These are phyloP conservation scores for Amphilophus citrinellus DNA, from an alignment of 2,113 vertebrate genomes.

Conservation along the genomic window DNA sequence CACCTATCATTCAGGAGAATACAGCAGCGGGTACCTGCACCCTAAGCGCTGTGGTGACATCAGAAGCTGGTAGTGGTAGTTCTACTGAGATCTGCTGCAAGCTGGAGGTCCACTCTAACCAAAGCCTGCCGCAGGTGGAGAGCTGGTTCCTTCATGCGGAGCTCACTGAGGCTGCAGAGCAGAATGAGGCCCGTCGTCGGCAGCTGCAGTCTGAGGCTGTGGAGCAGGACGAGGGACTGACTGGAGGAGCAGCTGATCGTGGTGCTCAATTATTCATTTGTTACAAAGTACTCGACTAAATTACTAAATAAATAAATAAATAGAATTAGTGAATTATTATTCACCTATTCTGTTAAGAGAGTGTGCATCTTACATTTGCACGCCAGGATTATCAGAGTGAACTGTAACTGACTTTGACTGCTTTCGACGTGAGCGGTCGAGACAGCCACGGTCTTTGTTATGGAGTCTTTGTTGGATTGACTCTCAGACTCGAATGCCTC, in stretches of 20 bases:
- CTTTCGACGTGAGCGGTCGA: conserved; percentile 7
- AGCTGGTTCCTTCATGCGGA: not conserved
- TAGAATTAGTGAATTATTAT: not conserved
- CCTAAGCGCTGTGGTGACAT: too few relatives aligned
- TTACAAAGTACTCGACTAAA: not conserved
- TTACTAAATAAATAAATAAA: not conserved
- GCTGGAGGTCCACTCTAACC: not conserved
- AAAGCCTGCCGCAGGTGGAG: not conserved
- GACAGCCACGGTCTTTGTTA: not conserved
- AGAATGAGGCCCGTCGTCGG: too few relatives aligned
- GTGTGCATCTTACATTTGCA: too few relatives aligned
- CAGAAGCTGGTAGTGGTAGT: not conserved
- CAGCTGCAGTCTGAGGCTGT: too few relatives aligned
- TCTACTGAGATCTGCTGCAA: not conserved
- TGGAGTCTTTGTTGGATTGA: not conserved
- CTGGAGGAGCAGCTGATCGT: not conserved
- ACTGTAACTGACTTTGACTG: not conserved
- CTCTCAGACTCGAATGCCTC: not conserved
- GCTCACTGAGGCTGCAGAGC: not conserved
- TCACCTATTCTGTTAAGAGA: not conserved
- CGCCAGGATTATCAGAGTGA: not conserved
- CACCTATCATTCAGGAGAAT: too few relatives aligned
- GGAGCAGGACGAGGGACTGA: not conserved
- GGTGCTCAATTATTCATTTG: not conserved
- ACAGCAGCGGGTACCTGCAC: too few relatives aligned